Base-by-base conservation (phyloP, 2,113 vertebrate genomes). In the Stictonetta naevosa region DNA sequence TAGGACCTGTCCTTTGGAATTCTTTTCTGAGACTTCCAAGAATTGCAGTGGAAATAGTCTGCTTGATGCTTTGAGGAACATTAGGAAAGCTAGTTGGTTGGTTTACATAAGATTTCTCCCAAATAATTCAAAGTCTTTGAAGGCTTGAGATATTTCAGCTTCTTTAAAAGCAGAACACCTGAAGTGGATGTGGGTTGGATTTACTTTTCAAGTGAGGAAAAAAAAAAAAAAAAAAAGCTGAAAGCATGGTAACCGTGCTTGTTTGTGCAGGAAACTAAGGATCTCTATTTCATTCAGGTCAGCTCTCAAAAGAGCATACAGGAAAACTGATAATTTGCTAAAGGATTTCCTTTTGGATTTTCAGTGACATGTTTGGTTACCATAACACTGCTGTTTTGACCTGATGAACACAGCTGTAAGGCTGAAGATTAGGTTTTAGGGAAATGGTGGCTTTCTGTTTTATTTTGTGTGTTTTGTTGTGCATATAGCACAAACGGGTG, bases 321-420 rank as follows among this genome's bases (percentile, higher is more conserved):
- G 95, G 95, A 94, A 96, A 92, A 55, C 52, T 28, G 94, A 71
- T 78, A 83, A 66, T 64, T 91, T 91, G 67, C 38, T 85, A 79
- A 72, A 83, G 94, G 92, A 95, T 97, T 95, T 97, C 92, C 95
- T 95, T 82, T 92, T 18, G 71, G 67, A 55, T 94, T 85, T 83
- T 76, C 73, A 81, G 74, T 85, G 89, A 17, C 56, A 52, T n/a
- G 19, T 85, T 86, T 92, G 40, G 76, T 94, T 96, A 33, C 63
- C 26, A 21, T 34, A 71, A 66, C 33, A 50, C n/a, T 75, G 48
- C 83, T 88, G 25, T 84, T 95, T 80, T 83, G 79, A 92, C 66
- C 59, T 44, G 68, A 20, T 79, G 60, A 80, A 44, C 44, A 7
- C 75, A 94, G 33, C 62, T 91, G 83, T 46, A 46, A 90, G 26